Evolutionary conservation across 2,888 invertebrate genomes (phyloP).

Genomic region (Ceramica pisi): DNA sequence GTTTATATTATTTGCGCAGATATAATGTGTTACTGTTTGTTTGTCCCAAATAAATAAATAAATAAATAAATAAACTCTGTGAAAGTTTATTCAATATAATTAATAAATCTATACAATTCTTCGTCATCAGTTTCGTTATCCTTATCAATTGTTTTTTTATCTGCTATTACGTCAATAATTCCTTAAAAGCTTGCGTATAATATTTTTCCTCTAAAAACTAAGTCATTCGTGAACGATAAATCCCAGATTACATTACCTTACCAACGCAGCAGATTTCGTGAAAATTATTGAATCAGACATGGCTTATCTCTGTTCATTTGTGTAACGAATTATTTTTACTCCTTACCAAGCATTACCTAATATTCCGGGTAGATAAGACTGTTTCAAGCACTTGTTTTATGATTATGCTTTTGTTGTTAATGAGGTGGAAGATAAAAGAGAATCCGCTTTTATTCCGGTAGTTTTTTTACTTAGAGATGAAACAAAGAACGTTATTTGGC

Average conservation of each 20-base stretch:
- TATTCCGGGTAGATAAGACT: slow-evolving; percentile 24
- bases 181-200: background rate
- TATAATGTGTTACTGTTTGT: no score
- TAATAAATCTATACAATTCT: background rate
- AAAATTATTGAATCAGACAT: slow-evolving; percentile 52
- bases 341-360: slow-evolving; percentile 18
- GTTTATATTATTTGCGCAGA: no score
- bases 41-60: no score
- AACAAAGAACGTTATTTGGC: background rate
- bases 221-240: slow-evolving; percentile 40
- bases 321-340: slow-evolving; percentile 1
- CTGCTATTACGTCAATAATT: background rate
- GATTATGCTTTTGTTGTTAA: slow-evolving; percentile 27
- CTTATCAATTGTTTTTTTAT: background rate
- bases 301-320: slow-evolving; percentile 35
- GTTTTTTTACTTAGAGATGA: background rate
- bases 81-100: background rate
- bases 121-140: background rate
- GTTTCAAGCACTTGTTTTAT: slow-evolving; percentile 22
- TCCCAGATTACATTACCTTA: slow-evolving; percentile 25
- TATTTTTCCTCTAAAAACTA: slow-evolving; percentile 13
- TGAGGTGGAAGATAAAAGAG: slow-evolving; percentile 19
- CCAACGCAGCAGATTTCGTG: slow-evolving; percentile 28
- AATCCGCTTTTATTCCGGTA: slow-evolving; percentile 5
- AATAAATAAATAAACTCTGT: background rate